These are phyloP conservation scores for Hypanus sabinus DNA, from an alignment of 2,113 vertebrate genomes.

Conservation along the genomic window DNA sequence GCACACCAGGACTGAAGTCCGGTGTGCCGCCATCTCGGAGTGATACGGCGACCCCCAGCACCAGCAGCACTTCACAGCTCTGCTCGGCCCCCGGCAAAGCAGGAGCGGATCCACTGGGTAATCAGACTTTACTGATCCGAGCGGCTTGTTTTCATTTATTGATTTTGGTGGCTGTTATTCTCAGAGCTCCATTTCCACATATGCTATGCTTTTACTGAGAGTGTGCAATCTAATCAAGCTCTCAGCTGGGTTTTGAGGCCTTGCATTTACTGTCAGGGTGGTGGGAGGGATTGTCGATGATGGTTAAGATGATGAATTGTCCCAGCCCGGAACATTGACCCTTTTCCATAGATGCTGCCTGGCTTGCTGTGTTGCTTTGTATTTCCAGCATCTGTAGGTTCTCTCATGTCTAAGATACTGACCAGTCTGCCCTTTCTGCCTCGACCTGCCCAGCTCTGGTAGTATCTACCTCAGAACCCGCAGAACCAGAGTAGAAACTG, in stretches of 20 bases:
- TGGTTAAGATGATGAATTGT: no score
- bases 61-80: slow-evolving; percentile 62
- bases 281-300: no score
- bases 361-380: no score
- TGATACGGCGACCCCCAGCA: slow-evolving; percentile 56
- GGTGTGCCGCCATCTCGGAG: slow-evolving; percentile 74
- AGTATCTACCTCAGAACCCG: no score
- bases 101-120: slow-evolving; percentile 68
- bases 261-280: not conserved
- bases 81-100: slow-evolving; percentile 61
- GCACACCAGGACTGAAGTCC: slow-evolving; percentile 76
- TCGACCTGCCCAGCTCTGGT: no score
- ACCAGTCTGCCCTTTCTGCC: no score
- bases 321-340: no score
- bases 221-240: not conserved
- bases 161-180: not conserved
- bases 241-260: no score
- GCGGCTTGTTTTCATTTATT: not conserved
- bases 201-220: not conserved
- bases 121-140: slow-evolving; percentile 38
- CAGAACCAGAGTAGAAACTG: no score
- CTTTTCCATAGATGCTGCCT: no score
- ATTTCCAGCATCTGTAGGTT: no score
- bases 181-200: not conserved
- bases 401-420: no score